These are phyloP conservation scores for Lypha dubia DNA, from an alignment of 2,888 invertebrate species.

Conservation along the genomic window DNA sequence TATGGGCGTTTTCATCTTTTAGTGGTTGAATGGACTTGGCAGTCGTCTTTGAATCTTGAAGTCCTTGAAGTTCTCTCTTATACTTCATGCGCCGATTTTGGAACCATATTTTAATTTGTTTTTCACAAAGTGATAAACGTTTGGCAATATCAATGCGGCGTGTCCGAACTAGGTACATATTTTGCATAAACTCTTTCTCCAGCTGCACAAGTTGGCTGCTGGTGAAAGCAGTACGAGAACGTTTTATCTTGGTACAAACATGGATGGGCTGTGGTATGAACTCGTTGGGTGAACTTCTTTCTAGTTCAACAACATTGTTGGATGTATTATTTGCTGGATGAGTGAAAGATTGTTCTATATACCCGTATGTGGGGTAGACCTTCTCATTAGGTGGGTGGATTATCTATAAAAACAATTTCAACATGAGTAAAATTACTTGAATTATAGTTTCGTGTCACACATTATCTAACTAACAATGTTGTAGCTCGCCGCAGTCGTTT, in stretches of 20 bases:
- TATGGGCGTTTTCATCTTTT: conserved; percentile 77
- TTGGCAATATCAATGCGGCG: conserved; percentile 98
- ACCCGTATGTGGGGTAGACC: conserved; percentile 6
- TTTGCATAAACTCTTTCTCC: conserved; percentile 97
- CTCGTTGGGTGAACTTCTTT: conserved; percentile 38
- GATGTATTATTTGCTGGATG: not conserved
- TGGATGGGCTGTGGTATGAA: conserved; percentile 22
- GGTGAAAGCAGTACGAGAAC: conserved; percentile 96
- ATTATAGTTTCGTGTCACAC: not conserved
- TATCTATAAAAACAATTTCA: conserved; percentile 18
- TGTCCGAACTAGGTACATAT: conserved; percentile 95
- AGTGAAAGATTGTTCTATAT: conserved; percentile 8
- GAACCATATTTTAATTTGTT: conserved; percentile 95
- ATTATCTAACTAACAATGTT: conserved; percentile 52
- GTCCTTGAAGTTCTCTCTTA: conserved; percentile 83
- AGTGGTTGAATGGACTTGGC: conserved; percentile 38
- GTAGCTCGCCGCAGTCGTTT: conserved; percentile 19
- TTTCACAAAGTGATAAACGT: conserved; percentile 92
- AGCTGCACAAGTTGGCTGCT: conserved; percentile 96
- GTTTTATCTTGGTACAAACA: conserved; percentile 84
- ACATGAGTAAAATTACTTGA: not conserved
- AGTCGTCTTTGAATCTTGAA: conserved; percentile 7
- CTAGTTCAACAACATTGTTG: conserved; percentile 33
- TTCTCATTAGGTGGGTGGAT: conserved; percentile 17
- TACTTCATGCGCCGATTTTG: conserved; percentile 92